These are phyloP conservation scores for Oscheius sp. DNA, from an alignment of 1,140 invertebrate genomes.

Conservation along the genomic window DNA sequence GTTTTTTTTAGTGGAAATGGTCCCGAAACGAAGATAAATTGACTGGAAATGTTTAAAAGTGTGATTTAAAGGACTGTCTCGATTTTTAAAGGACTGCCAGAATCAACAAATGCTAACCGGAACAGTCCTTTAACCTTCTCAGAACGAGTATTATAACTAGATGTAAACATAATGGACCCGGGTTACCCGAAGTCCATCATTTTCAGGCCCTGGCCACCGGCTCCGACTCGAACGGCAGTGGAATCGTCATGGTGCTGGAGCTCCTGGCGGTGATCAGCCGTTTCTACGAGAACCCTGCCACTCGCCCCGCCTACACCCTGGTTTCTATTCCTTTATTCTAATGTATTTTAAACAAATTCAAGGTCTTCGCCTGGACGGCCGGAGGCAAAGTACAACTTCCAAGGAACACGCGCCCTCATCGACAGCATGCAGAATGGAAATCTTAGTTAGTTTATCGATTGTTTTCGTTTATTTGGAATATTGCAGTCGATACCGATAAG, in stretches of 20 bases:
- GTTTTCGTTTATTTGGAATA: conserved; percentile 3
- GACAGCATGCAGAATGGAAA: conserved; percentile 85
- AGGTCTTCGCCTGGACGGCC: conserved; percentile 81
- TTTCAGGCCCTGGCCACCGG: conserved; percentile 77
- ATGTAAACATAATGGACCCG: neutral
- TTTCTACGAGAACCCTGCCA: conserved; percentile 78
- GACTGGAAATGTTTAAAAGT: too few species aligned
- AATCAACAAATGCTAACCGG: too few species aligned
- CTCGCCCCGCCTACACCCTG: conserved; percentile 78
- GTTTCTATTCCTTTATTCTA: neutral
- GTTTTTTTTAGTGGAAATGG: neutral
- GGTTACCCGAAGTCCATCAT: conserved; percentile 2
- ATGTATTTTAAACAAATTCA: neutral
- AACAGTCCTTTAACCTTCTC: too few species aligned
- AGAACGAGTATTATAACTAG: too few species aligned
- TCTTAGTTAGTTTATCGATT: neutral
- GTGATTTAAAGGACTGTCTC: too few species aligned
- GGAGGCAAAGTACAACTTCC: conserved; percentile 90
- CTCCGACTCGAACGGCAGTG: conserved; percentile 88
- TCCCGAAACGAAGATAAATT: too few species aligned
- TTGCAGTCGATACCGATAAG: conserved; percentile 39
- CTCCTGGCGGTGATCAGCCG: conserved; percentile 83
- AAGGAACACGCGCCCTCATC: conserved; percentile 91
- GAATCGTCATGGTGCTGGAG: conserved; percentile 82
- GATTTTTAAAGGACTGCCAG: too few species aligned